Percentiles rank a stretch among this genome's conserved stretches.
Conservation (phyloP, 2,888 invertebrate species). For the Drosophila subquinaria region DNA sequence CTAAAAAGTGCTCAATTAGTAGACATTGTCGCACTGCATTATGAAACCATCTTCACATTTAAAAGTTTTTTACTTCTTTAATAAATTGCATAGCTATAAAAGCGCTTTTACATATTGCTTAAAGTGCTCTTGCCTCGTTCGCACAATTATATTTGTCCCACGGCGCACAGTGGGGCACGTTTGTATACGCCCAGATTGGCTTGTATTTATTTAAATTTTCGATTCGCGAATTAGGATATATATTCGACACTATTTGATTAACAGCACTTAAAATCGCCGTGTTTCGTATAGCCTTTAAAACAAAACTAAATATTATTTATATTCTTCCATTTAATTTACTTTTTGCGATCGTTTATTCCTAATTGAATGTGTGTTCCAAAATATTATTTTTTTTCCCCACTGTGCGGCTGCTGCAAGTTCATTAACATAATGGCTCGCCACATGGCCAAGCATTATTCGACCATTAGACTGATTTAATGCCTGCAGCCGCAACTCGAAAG, state of each 20-base stretch:
- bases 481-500: slow-evolving; percentile 2
- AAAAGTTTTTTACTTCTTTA: neutral
- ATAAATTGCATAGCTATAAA: slow-evolving; percentile 24
- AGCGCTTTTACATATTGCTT: slow-evolving; percentile 1
- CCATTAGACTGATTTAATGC: slow-evolving; percentile 2
- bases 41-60: slow-evolving; percentile 3
- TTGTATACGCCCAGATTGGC: too few species aligned
- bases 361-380: too few species aligned
- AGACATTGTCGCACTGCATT: slow-evolving; percentile 38
- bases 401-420: slow-evolving; percentile 27
- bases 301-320: too few species aligned
- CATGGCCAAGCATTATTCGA: slow-evolving; percentile 6
- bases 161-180: neutral
- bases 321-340: too few species aligned
- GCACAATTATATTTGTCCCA: slow-evolving; percentile 39
- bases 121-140: slow-evolving; percentile 4
- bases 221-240: too few species aligned
- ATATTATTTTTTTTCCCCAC: too few species aligned
- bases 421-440: slow-evolving; percentile 43
- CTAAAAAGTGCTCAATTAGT: slow-evolving; percentile 47
- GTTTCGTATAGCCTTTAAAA: too few species aligned
- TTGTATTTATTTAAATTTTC: too few species aligned
- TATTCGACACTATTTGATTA: too few species aligned
- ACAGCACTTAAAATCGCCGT: too few species aligned
- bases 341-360: too few species aligned